A percentile compares a stretch with the other conserved stretches of the same genome.
phyloP scores from a whole-genome alignment of 1,140 invertebrate genomes.

The Drosophila sp. region DNA sequence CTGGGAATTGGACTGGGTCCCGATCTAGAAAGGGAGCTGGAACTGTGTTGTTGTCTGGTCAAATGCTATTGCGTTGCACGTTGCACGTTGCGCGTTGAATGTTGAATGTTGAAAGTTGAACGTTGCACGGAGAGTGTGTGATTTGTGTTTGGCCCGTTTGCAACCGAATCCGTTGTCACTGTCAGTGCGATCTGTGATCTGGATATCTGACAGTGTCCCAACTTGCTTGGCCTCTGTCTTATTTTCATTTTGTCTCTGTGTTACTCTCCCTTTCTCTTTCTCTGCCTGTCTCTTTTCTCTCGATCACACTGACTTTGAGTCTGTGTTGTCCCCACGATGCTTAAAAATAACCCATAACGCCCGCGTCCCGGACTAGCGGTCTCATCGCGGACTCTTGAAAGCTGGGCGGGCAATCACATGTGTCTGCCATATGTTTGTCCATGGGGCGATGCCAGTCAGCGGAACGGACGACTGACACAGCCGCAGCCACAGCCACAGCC shows the following conservation, averaged over 20 bases:
- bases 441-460: slow-evolving; percentile 61
- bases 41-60: slow-evolving; percentile 18
- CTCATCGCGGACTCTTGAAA: slow-evolving; percentile 14
- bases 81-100: background rate
- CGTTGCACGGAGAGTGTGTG: background rate
- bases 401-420: slow-evolving; percentile 57
- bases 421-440: slow-evolving; percentile 79
- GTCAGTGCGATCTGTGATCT: slow-evolving; percentile 11
- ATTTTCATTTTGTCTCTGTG: background rate
- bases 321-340: slow-evolving; percentile 46
- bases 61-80: slow-evolving; percentile 13
- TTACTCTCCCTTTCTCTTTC: background rate
- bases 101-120: no score
- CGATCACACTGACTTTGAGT: background rate
- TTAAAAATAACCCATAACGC: slow-evolving; percentile 49
- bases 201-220: slow-evolving; percentile 9
- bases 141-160: slow-evolving; percentile 4
- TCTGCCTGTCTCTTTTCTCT: background rate
- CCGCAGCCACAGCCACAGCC: slow-evolving; percentile 31
- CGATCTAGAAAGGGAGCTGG: slow-evolving; percentile 24
- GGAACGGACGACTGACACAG: slow-evolving; percentile 62
- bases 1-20: slow-evolving; percentile 37
- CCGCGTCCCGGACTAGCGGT: slow-evolving; percentile 26
- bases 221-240: background rate
- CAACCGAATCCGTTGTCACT: background rate